phyloP scores from a whole-genome alignment of 2,888 invertebrate species.

The Hirudinaria manillensis region DNA sequence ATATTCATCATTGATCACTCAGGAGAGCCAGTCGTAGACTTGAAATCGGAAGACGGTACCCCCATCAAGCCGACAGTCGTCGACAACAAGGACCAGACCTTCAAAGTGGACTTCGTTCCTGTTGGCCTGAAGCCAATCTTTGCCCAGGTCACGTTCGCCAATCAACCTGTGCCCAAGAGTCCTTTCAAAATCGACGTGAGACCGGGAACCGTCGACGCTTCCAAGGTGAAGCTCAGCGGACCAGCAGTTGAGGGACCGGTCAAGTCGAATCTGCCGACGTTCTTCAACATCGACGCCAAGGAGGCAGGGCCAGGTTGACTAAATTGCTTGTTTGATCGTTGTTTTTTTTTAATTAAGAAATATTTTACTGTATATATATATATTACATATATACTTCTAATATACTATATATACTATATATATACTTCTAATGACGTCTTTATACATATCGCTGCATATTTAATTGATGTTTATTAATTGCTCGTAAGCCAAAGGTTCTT shows the following conservation, averaged over 20 bases:
- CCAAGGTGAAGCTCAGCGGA: slow-evolving; percentile 70
- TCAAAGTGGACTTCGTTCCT: slow-evolving; percentile 29
- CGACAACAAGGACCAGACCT: slow-evolving; percentile 31
- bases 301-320: slow-evolving; percentile 65
- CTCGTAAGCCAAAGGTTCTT: no score
- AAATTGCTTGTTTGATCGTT: slow-evolving; percentile 41
- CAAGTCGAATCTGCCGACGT: slow-evolving; percentile 67
- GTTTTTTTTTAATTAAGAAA: no score
- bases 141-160: slow-evolving; percentile 50
- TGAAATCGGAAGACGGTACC: slow-evolving; percentile 23
- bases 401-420: no score
- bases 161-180: slow-evolving; percentile 49
- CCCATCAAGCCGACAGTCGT: slow-evolving; percentile 17
- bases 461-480: no score
- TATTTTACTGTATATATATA: no score
- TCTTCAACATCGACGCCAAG: slow-evolving; percentile 75
- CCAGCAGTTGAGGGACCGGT: slow-evolving; percentile 64
- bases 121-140: slow-evolving; percentile 3
- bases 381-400: no score
- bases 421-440: no score
- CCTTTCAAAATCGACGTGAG: slow-evolving; percentile 48
- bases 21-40: slow-evolving; percentile 17
- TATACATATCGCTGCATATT: no score
- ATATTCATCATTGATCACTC: no score
- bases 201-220: slow-evolving; percentile 14